phyloP scores from a whole-genome alignment of 2,113 vertebrate species.

The Sapajus apella region DNA sequence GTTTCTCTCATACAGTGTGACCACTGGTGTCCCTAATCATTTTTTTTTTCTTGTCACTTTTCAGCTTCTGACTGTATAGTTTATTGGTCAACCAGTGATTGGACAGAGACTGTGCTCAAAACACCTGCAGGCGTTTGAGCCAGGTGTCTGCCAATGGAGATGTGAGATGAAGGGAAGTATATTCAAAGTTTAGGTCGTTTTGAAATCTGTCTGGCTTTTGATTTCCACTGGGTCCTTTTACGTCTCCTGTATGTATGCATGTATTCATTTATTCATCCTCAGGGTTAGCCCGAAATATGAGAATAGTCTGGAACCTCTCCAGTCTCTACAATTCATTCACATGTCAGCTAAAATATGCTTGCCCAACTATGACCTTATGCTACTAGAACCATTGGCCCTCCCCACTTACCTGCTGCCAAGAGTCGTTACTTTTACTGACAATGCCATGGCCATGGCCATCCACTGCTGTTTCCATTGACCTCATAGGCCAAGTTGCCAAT shows the following conservation, averaged over 20 bases:
- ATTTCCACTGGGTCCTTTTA: not conserved
- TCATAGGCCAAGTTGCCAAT: not conserved
- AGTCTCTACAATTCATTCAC: not conserved
- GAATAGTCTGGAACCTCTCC: not conserved
- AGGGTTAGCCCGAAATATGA: not conserved
- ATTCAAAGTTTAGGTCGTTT: not conserved
- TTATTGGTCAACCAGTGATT: not conserved
- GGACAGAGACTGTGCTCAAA: not conserved
- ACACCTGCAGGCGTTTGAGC: not conserved
- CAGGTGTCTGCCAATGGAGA: not conserved
- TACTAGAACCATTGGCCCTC: not conserved
- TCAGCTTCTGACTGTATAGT: not conserved
- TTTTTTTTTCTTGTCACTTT: slow-evolving; percentile 7
- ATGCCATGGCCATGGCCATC: not conserved
- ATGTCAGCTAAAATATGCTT: not conserved
- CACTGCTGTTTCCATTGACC: not conserved
- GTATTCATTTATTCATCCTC: not conserved
- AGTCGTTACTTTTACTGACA: not conserved
- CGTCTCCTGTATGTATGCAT: not conserved
- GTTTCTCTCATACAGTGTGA: not conserved
- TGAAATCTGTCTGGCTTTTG: not conserved
- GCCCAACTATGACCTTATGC: not conserved
- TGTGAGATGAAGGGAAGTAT: not conserved
- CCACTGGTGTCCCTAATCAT: not conserved
- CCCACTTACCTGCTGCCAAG: not conserved